These are phyloP conservation scores for Chrysocyon brachyurus DNA, from an alignment of 2,797 vertebrate species.

Conservation along the genomic window DNA sequence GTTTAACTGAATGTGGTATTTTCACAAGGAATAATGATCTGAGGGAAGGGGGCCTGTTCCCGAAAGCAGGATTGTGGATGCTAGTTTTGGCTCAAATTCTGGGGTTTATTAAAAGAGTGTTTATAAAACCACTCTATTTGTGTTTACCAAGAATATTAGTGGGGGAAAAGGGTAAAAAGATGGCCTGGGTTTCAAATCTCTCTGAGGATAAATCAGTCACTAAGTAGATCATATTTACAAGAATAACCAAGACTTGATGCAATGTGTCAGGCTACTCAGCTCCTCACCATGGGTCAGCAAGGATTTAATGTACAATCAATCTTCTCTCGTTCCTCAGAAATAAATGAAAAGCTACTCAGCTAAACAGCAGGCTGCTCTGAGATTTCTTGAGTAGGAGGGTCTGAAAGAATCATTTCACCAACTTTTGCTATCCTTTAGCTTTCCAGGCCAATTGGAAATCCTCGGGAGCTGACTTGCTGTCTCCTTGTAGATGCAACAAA, in stretches of 20 bases:
- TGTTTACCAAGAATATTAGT: slow-evolving; percentile 81
- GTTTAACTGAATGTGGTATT: slow-evolving; percentile 81
- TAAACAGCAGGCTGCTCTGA: slow-evolving; percentile 16
- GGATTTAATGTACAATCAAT: slow-evolving; percentile 52
- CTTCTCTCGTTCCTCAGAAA: slow-evolving; percentile 66
- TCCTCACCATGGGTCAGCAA: slow-evolving; percentile 31
- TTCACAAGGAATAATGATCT: slow-evolving; percentile 83
- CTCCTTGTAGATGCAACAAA: neutral
- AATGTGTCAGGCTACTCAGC: slow-evolving; percentile 39
- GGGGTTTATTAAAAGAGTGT: slow-evolving; percentile 82
- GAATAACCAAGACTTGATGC: slow-evolving; percentile 48
- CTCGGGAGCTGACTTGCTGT: neutral
- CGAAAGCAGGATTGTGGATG: slow-evolving; percentile 76
- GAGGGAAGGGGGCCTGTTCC: slow-evolving; percentile 73
- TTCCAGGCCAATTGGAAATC: neutral
- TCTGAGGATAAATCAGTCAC: slow-evolving; percentile 76
- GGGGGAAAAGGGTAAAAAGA: slow-evolving; percentile 55
- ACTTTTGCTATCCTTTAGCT: neutral
- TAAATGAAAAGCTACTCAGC: slow-evolving; percentile 37
- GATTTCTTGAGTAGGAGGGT: slow-evolving; percentile 8
- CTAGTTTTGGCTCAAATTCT: slow-evolving; percentile 81
- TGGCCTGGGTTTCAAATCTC: slow-evolving; percentile 68
- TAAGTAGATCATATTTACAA: slow-evolving; percentile 56
- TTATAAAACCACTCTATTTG: slow-evolving; percentile 82
- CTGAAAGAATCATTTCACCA: slow-evolving; percentile 46